Conservation (phyloP, 1,140 invertebrate genomes). For the Euura lappo region DNA sequence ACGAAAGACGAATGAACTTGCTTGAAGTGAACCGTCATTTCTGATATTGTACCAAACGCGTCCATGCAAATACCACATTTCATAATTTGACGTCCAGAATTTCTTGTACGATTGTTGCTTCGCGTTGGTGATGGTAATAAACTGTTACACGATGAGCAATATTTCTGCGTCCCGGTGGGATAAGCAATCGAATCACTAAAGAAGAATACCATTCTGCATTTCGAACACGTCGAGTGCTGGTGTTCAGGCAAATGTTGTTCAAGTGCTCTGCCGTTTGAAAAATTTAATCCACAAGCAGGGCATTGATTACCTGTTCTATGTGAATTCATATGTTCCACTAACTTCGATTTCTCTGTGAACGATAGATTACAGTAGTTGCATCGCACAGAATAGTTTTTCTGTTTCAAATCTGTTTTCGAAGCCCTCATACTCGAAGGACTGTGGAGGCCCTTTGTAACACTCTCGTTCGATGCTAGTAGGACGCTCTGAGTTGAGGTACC, state of each 20-base stretch:
- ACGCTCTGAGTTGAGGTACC: no score
- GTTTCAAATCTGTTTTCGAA: no score
- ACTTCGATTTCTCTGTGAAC: neutral
- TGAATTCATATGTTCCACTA: neutral
- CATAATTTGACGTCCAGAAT: neutral
- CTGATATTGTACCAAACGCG: neutral
- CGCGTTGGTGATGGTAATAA: neutral
- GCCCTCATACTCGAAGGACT: no score
- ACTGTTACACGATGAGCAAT: neutral
- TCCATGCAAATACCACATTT: conserved; percentile 3
- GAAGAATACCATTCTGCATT: neutral
- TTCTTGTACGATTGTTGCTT: neutral
- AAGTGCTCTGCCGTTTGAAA: neutral
- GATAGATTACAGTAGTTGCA: neutral
- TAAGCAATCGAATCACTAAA: neutral
- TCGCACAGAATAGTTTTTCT: neutral
- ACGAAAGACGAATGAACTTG: neutral
- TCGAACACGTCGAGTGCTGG: neutral
- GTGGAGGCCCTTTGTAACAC: no score
- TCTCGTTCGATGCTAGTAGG: no score
- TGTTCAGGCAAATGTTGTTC: neutral
- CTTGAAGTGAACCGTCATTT: neutral
- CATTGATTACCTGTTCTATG: neutral
- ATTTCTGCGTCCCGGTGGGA: neutral
- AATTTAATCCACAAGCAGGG: conserved; percentile 1